These are phyloP conservation scores for Misgurnus mizolepis DNA, from an alignment of 2,113 vertebrate genomes.

Conservation along the genomic window DNA sequence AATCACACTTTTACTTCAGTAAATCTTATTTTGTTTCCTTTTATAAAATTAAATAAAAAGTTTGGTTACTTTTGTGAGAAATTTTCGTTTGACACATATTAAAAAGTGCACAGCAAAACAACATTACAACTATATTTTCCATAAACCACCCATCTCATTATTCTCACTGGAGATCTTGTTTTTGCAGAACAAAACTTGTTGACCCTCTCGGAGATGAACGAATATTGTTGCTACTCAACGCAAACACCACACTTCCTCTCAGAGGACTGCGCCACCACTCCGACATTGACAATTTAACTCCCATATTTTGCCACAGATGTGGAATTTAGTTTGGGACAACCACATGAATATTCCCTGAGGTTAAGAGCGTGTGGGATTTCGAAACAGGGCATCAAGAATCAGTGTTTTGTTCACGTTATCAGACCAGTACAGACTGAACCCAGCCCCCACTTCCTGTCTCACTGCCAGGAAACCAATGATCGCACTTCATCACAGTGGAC, in stretches of 20 bases:
- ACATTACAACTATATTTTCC: conserved; percentile 2
- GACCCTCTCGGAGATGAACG: conserved; percentile 66
- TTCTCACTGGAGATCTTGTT: conserved; percentile 36
- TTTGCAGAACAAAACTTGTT: conserved; percentile 41
- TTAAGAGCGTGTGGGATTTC: conserved; percentile 5
- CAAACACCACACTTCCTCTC: conserved; percentile 70
- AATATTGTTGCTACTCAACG: conserved; percentile 68
- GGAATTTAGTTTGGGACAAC: neutral
- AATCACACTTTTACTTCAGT: too few species aligned
- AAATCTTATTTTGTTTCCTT: too few species aligned
- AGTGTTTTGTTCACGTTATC: conserved; percentile 58
- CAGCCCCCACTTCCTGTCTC: conserved; percentile 72
- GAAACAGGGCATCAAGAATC: conserved; percentile 50
- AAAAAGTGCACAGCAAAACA: neutral
- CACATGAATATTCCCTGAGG: conserved; percentile 3
- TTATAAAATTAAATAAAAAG: too few species aligned
- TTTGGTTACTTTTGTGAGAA: too few species aligned
- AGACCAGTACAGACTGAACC: conserved; percentile 54
- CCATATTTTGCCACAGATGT: conserved; percentile 3
- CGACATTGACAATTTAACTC: neutral
- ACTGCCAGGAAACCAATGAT: conserved; percentile 66
- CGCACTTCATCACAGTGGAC: conserved; percentile 27
- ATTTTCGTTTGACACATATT: neutral
- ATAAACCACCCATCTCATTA: conserved; percentile 14
- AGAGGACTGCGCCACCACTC: conserved; percentile 10